These are phyloP conservation scores for Hiodon tergisus DNA, from an alignment of 2,113 vertebrate genomes.

Conservation along the genomic window DNA sequence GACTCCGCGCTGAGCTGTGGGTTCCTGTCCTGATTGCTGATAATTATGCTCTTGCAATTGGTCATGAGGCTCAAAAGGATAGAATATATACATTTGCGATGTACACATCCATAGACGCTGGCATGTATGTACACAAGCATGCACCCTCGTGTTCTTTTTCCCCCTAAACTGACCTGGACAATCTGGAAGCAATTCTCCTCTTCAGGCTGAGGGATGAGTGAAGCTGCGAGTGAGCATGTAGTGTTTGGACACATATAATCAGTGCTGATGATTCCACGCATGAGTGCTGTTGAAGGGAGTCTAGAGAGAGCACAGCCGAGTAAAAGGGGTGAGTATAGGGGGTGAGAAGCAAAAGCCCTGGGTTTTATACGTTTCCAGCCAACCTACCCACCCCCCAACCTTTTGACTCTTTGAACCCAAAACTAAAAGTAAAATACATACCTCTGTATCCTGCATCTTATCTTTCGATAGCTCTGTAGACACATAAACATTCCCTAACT, in stretches of 20 bases:
- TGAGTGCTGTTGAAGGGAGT: background rate
- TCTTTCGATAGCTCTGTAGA: too few species aligned
- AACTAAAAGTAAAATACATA: too few species aligned
- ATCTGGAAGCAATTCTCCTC: slow-evolving; percentile 57
- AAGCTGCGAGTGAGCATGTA: slow-evolving; percentile 35
- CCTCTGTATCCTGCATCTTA: too few species aligned
- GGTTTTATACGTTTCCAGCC: too few species aligned
- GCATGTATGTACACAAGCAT: slow-evolving; percentile 11
- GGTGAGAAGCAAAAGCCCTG: too few species aligned
- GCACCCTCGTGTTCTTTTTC: background rate
- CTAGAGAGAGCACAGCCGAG: background rate
- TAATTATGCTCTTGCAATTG: slow-evolving; percentile 10
- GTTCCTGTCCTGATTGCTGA: slow-evolving; percentile 13
- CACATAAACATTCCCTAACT: too few species aligned
- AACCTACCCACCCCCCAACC: too few species aligned
- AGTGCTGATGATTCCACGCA: slow-evolving; percentile 34
- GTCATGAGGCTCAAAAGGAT: background rate
- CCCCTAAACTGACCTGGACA: slow-evolving; percentile 25
- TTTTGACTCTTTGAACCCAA: too few species aligned
- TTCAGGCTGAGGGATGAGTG: slow-evolving; percentile 45
- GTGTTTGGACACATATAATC: slow-evolving; percentile 48
- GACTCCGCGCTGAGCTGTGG: background rate
- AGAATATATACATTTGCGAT: slow-evolving; percentile 3
- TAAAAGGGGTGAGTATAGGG: too few species aligned
- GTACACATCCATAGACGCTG: background rate